These are phyloP conservation scores for Biston betularia DNA, from an alignment of 2,888 invertebrate genomes.

Conservation along the genomic window DNA sequence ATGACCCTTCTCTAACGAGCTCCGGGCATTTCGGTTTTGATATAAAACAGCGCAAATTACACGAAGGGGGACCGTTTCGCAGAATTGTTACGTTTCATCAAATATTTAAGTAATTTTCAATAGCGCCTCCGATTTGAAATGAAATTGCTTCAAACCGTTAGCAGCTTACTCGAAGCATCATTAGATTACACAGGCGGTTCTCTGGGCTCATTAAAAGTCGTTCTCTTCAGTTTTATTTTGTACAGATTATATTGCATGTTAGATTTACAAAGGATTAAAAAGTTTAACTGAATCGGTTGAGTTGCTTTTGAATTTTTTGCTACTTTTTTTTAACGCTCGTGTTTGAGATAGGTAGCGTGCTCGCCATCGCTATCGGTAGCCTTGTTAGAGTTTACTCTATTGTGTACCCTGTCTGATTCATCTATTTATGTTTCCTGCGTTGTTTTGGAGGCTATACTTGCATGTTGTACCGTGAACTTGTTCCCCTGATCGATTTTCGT, in stretches of 20 bases:
- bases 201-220: slow-evolving; percentile 18
- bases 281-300: slow-evolving; percentile 10
- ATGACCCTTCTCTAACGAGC: slow-evolving; percentile 34
- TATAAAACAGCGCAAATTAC: slow-evolving; percentile 38
- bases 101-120: slow-evolving; percentile 32
- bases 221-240: slow-evolving; percentile 18
- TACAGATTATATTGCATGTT: slow-evolving; percentile 12
- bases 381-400: not conserved
- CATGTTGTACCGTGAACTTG: slow-evolving; percentile 67
- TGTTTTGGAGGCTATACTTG: slow-evolving; percentile 14
- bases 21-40: slow-evolving; percentile 30
- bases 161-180: slow-evolving; percentile 18
- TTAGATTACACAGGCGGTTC: slow-evolving; percentile 9
- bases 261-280: slow-evolving; percentile 21
- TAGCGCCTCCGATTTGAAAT: slow-evolving; percentile 20
- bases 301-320: slow-evolving; percentile 11
- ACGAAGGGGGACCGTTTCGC: slow-evolving; percentile 27
- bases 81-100: slow-evolving; percentile 32
- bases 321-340: slow-evolving; percentile 5
- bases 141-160: slow-evolving; percentile 24
- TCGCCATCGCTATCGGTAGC: not conserved
- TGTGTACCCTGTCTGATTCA: not conserved
- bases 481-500: slow-evolving; percentile 77
- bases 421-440: not conserved
- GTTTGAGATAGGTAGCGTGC: not conserved